A percentile compares a stretch with the other conserved stretches of the same genome.
Conservation (phyloP, 2,797 vertebrate genomes). For the Parambassis ranga region DNA sequence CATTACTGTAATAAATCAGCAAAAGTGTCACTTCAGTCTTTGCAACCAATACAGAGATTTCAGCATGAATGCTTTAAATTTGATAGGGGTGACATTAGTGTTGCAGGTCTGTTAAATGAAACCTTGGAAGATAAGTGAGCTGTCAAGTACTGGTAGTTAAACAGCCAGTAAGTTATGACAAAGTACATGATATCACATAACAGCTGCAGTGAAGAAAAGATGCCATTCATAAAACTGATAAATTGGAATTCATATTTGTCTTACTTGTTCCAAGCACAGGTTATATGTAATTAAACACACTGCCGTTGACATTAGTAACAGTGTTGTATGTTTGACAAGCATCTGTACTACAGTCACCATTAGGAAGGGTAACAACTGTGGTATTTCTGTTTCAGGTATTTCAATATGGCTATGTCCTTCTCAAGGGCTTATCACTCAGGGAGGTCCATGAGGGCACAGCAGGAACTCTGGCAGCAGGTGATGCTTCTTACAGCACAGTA, state of each 20-base stretch:
- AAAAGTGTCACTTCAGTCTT: constrained; percentile 19
- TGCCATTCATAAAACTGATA: neutral
- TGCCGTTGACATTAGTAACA: neutral
- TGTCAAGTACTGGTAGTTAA: constrained; percentile 38
- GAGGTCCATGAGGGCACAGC: too few species aligned
- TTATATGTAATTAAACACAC: neutral
- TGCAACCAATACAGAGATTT: constrained; percentile 25
- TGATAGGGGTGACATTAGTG: constrained; percentile 34
- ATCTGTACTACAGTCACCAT: neutral
- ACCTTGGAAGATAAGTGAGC: constrained; percentile 26
- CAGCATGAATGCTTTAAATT: constrained; percentile 35
- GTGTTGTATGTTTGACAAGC: neutral
- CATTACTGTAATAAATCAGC: constrained; percentile 41
- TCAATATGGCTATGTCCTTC: too few species aligned
- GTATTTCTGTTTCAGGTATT: too few species aligned
- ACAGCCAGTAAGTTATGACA: constrained; percentile 16
- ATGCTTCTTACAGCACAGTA: too few species aligned
- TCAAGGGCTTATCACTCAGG: too few species aligned
- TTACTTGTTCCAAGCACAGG: neutral
- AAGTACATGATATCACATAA: neutral
- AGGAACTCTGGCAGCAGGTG: too few species aligned
- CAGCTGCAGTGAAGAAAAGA: neutral
- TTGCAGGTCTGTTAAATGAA: constrained; percentile 19
- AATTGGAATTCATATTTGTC: neutral
- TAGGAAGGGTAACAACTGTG: too few species aligned